phyloP scores from a whole-genome alignment of 2,797 vertebrate species.

The Dicrostonyx torquatus region DNA sequence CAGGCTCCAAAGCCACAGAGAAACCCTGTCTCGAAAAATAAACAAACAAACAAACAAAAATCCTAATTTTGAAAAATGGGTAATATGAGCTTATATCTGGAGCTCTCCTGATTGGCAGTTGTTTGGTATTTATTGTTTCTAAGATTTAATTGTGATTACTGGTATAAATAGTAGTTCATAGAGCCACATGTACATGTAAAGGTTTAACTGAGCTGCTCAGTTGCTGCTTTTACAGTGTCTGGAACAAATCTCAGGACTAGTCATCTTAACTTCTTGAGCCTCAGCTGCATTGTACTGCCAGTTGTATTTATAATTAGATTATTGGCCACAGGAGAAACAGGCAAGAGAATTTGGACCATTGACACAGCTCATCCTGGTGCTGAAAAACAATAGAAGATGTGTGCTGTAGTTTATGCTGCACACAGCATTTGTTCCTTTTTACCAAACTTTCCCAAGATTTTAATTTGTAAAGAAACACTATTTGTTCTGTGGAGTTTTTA shows the following conservation, averaged over 20 bases:
- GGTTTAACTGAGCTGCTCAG: not conserved
- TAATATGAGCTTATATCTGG: not conserved
- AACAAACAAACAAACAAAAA: too few relatives aligned
- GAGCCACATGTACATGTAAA: slow-evolving; percentile 11
- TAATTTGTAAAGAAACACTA: not conserved
- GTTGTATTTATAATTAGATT: slow-evolving; percentile 41
- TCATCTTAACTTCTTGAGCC: not conserved
- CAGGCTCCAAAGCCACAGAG: too few relatives aligned
- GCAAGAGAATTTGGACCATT: slow-evolving; percentile 41
- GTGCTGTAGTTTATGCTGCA: slow-evolving; percentile 5
- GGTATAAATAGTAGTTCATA: not conserved
- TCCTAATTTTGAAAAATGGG: slow-evolving; percentile 37
- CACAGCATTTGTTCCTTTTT: not conserved
- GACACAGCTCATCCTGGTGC: not conserved
- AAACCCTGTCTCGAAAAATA: too few relatives aligned
- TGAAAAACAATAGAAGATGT: slow-evolving; percentile 19
- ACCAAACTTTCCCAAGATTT: slow-evolving; percentile 27
- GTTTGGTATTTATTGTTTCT: slow-evolving; percentile 30
- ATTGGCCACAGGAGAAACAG: not conserved
- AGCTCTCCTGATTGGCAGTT: not conserved
- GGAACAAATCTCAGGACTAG: not conserved
- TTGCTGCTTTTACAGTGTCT: not conserved
- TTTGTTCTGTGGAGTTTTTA: slow-evolving; percentile 17
- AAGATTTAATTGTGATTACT: slow-evolving; percentile 27
- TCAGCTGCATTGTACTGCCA: not conserved